Base-by-base conservation (phyloP, 2,888 invertebrate species). In the Ophion costatus region DNA sequence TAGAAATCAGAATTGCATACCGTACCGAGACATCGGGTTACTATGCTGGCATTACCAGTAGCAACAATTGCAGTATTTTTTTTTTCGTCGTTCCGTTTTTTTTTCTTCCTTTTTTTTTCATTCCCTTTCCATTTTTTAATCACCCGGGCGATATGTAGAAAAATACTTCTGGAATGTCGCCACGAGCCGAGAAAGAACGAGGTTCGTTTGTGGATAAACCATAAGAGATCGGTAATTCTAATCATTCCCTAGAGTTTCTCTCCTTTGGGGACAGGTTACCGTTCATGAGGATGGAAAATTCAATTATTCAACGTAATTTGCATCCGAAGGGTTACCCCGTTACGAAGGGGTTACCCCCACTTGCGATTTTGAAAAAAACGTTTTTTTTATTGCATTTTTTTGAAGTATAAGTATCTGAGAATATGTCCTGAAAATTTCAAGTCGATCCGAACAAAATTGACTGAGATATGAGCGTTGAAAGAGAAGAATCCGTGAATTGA, bases 1-100 rank as follows among this genome's bases (percentile, higher is more conserved):
- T 94, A 93, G 93, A 94, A 94, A 93, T 92, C 91, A 93, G 92
- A 93, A 93, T 92, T 91, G 92, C 91, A 93, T 92, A 91, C 92
- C 92, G 93, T 93, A 92, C 93, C 93, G 93, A 90, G 91, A 89
- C 91, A 87, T 92, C 90, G 91, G 91, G 90, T 92, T 92, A 93
- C 91, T 92, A 91, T 90, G 88, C 89, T 90, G 88, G 87, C 67
- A 86, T 82, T 80, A 74, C 87, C 87, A 85, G 80, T 87, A 85
- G 85, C 86, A 87, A 87, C 85, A 86, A 87, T 86, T 85, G 85
- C 86, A 86, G 75, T 84, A 83, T 69, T 70, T 78, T 74, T 73
- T 69, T 56, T 74, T 59, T 78, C 71, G 71, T 64, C 51, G 61
- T 75, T 64, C 69, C 79, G 74, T 82, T 56, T 69, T 17, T 64